Percentiles rank a stretch among this genome's conserved stretches.
These are phyloP conservation scores for Marisa cornuarietis DNA, from an alignment of 1,140 invertebrate species.

Conservation along the genomic window DNA sequence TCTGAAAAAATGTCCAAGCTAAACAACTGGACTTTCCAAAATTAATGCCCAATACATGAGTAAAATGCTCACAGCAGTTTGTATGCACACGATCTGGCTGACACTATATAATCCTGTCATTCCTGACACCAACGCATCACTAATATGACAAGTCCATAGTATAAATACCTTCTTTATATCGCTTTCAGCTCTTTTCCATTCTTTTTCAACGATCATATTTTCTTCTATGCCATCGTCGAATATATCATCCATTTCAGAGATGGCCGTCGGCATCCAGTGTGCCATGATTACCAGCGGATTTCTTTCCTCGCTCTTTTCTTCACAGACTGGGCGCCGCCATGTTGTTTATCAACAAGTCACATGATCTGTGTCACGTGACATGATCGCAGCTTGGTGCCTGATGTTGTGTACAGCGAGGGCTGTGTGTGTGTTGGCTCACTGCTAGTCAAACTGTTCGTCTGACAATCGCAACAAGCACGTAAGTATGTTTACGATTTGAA, in stretches of 20 bases:
- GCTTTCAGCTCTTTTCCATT: conserved; percentile 2
- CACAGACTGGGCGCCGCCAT: not conserved
- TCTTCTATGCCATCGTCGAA: conserved; percentile 14
- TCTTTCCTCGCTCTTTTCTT: too few species aligned
- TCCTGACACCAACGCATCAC: not conserved
- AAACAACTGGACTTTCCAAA: not conserved
- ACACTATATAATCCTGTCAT: not conserved
- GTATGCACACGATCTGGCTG: not conserved
- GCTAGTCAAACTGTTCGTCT: too few species aligned
- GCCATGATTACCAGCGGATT: too few species aligned
- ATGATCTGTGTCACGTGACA: conserved; percentile 6
- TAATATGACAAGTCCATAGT: not conserved
- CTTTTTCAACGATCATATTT: not conserved
- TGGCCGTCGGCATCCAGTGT: not conserved
- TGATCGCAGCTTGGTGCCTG: not conserved
- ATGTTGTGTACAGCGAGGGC: too few species aligned
- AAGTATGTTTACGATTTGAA: too few species aligned
- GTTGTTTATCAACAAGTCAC: not conserved
- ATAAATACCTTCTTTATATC: conserved; percentile 12
- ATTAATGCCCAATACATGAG: too few species aligned
- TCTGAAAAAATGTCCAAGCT: not conserved
- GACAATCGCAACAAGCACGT: too few species aligned
- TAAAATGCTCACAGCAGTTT: too few species aligned
- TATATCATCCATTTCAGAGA: not conserved
- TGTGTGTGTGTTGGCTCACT: too few species aligned